Evolutionary conservation across 2,888 invertebrate species (phyloP).

Genomic region (Subacronicta megacephala): DNA sequence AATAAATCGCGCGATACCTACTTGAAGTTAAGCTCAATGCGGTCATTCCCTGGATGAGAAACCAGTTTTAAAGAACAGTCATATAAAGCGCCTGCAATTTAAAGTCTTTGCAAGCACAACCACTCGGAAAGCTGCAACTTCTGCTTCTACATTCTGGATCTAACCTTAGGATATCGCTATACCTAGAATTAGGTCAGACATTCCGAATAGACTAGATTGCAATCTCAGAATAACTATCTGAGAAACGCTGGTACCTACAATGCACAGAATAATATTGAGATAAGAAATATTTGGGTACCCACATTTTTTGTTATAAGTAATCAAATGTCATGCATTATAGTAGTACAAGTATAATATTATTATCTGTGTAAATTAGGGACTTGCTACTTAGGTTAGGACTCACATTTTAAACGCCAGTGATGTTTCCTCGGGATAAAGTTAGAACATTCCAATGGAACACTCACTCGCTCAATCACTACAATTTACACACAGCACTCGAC

Average conservation of each 20-base stretch:
- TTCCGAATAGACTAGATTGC: neutral
- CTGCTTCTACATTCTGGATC: neutral
- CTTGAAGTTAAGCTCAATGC: no score
- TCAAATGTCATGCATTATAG: no score
- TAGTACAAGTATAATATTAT: no score
- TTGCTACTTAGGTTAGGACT: neutral
- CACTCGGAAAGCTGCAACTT: no score
- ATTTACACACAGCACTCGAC: constrained; percentile 71
- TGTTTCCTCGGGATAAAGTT: constrained; percentile 45
- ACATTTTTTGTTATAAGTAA: no score
- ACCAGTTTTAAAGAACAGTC: no score
- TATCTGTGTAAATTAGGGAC: no score
- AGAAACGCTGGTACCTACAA: neutral
- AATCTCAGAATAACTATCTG: neutral
- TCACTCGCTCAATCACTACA: constrained; percentile 74
- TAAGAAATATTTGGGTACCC: neutral
- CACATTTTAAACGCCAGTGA: neutral
- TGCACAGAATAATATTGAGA: neutral
- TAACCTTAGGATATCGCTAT: neutral
- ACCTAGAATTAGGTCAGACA: neutral
- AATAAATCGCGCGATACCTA: no score
- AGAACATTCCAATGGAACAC: constrained; percentile 59
- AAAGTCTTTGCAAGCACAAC: no score
- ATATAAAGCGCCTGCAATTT: no score
- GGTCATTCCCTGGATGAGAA: no score